Evolutionary conservation across 1,140 invertebrate genomes (phyloP).

Genomic region (Planococcus citri): DNA sequence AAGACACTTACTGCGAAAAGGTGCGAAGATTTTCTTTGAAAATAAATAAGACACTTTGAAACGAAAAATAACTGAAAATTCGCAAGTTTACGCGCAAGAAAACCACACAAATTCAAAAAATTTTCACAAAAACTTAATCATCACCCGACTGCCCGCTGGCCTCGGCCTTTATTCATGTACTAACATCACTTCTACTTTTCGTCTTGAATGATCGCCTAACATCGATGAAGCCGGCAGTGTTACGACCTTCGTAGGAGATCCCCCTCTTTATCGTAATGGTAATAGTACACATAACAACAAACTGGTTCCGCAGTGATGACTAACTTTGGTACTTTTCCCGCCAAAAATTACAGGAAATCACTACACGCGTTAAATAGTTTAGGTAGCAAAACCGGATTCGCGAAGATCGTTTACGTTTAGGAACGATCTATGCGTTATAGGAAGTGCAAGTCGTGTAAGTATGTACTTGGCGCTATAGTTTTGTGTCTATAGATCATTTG

Average conservation of each 20-base stretch:
- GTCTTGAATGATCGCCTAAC: slow-evolving; percentile 14
- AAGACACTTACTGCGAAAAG: background rate
- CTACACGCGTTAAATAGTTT: background rate
- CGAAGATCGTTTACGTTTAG: background rate
- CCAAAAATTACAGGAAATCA: background rate
- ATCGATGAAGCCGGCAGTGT: slow-evolving; percentile 17
- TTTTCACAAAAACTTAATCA: background rate
- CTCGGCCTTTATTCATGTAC: slow-evolving; percentile 12
- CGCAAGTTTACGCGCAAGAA: background rate
- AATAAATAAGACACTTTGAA: no score
- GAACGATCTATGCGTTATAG: no score
- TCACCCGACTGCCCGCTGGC: slow-evolving; percentile 12
- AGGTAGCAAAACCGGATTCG: background rate
- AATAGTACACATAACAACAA: slow-evolving; percentile 4
- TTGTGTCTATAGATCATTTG: background rate
- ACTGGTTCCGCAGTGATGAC: slow-evolving; percentile 17
- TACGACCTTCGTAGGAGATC: slow-evolving; percentile 13
- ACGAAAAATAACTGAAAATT: background rate
- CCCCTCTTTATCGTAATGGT: background rate
- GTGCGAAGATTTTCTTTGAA: no score
- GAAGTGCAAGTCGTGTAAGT: background rate
- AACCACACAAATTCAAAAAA: slow-evolving; percentile 4
- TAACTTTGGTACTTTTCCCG: slow-evolving; percentile 4
- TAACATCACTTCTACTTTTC: slow-evolving; percentile 2
- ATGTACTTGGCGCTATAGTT: slow-evolving; percentile 1